Evolutionary conservation across 2,888 invertebrate genomes (phyloP), one percentile per base, ranked within the genome.

Genomic region (Unio delphinus): DNA sequence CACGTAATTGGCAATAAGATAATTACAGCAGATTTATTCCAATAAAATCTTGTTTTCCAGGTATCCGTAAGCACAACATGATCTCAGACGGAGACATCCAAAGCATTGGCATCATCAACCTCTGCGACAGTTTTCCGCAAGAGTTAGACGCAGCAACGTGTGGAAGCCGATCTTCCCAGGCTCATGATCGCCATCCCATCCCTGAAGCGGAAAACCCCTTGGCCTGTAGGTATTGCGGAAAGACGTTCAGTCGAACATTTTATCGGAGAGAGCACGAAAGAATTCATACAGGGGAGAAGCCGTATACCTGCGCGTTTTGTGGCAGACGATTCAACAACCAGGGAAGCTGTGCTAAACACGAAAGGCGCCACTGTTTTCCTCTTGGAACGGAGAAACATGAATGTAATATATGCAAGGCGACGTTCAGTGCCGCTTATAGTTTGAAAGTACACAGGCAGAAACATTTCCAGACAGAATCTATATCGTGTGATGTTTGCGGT

Each of bases 311-410:
- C 60, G 54, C 64, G 7, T 56, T 66, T 67, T 73, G 73, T 64
- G 67, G 65, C 4, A 73, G 69, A 28, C 59, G 61, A 6, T 73
- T 73, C 23, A 73, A 69, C 26, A 73, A 69, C 55, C 69, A 73
- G 58, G 73, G 73, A n/a, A 73, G 67, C 58, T 73, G 73, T n/a
- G 55, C 67, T 11, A 73, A 73, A 26, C 73, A 73, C 58, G 73
- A 73, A 58, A 56, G 65, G 4, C 67, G 62, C 18, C 73, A 73
- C 30, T 28, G 54, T 45, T 63, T 45, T 45, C 45, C 60, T 15
- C 57, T 17, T 20, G 67, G 64, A 45, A 61, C 26, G 20, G 61
- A 56, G 23, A 63, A 64, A 59, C 64, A 63, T 20, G 69, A 73
- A 69, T 73, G 73, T 58, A 67, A 66, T 30, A 67, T 68, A 60